A percentile compares a stretch with the other conserved stretches of the same genome.
Evolutionary conservation across 2,797 vertebrate species (phyloP).

Genomic region (Chrosomus eos): DNA sequence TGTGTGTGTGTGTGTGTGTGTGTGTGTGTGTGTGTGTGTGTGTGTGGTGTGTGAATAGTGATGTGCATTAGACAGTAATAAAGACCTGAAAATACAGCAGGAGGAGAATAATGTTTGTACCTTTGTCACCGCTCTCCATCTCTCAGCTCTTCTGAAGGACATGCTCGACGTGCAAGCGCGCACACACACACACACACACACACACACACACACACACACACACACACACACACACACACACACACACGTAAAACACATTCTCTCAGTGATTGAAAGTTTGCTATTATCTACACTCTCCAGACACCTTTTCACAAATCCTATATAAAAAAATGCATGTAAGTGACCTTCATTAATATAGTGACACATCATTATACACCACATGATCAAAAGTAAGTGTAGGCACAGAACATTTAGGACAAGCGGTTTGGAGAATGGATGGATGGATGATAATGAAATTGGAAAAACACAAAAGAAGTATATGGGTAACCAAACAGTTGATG

Average conservation of each 20-base stretch:
- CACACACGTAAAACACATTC: not conserved
- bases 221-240: not conserved
- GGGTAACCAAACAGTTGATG: too few relatives aligned
- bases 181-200: conserved; percentile 14
- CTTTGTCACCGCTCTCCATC: conserved; percentile 14
- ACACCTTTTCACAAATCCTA: not conserved
- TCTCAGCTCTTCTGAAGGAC: conserved; percentile 54
- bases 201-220: not conserved
- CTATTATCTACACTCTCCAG: conserved; percentile 19
- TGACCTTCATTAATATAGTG: not conserved
- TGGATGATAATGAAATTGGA: not conserved
- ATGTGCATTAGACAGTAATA: conserved; percentile 50
- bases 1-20: conserved; percentile 18
- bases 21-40: not conserved
- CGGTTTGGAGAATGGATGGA: not conserved
- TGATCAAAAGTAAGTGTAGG: not conserved
- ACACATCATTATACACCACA: not conserved
- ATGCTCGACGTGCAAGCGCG: conserved; percentile 36
- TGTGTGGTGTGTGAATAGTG: conserved; percentile 34
- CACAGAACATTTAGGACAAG: not conserved
- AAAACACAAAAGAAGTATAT: too few relatives aligned
- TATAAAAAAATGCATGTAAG: not conserved
- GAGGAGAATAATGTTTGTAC: conserved; percentile 47
- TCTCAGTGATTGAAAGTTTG: conserved; percentile 22
- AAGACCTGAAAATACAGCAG: conserved; percentile 44